Percentiles rank a stretch among this genome's conserved stretches.
Conservation (phyloP, 1,140 invertebrate genomes). For the Temnothorax longispinosus region DNA sequence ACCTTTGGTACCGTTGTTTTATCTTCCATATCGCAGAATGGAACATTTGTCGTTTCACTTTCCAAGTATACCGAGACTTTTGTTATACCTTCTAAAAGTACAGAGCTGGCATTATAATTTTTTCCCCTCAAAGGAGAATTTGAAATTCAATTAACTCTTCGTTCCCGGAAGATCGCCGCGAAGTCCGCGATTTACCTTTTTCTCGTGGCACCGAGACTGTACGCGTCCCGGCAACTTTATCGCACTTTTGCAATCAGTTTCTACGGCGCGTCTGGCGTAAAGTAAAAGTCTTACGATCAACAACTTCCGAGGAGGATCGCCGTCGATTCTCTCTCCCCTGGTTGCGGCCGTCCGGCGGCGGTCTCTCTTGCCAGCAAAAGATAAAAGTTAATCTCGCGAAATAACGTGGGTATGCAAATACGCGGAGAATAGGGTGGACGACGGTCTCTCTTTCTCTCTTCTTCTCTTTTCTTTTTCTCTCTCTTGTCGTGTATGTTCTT, state of each 20-base stretch:
- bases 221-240: constrained; percentile 31
- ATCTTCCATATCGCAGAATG: not conserved
- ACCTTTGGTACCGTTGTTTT: not conserved
- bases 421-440: not conserved
- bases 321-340: not conserved
- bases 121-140: constrained; percentile 14
- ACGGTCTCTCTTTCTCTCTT: not conserved
- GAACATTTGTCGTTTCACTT: constrained; percentile 11
- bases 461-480: not conserved
- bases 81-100: not conserved
- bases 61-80: not conserved
- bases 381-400: constrained; percentile 62
- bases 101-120: constrained; percentile 34
- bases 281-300: constrained; percentile 54
- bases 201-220: not conserved
- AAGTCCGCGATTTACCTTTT: constrained; percentile 46
- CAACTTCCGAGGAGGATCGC: constrained; percentile 31
- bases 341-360: not conserved
- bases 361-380: not conserved
- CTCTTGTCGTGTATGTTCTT: not conserved
- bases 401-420: constrained; percentile 67
- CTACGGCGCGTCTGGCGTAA: constrained; percentile 30
- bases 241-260: constrained; percentile 52
- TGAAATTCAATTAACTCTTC: constrained; percentile 54
- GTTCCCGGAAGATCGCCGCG: constrained; percentile 22